phyloP scores from a whole-genome alignment of 2,113 vertebrate genomes.

The Microcebus ravelobensis region DNA sequence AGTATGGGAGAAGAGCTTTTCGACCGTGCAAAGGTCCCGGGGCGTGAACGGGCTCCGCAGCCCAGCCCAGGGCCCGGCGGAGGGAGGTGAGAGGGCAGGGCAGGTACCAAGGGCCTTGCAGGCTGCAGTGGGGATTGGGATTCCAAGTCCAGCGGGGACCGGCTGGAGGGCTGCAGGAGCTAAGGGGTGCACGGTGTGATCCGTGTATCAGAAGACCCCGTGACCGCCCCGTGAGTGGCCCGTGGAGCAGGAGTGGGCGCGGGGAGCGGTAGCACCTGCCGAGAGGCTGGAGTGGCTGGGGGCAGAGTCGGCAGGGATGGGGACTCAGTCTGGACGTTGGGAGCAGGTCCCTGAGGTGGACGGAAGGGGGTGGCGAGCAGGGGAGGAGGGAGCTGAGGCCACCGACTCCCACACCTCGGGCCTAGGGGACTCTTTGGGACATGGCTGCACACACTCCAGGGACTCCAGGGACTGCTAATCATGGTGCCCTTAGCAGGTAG shows the following conservation, averaged over 20 bases:
- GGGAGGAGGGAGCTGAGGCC: rapidly evolving
- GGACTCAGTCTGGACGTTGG: too few species aligned
- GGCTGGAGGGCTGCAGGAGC: background rate
- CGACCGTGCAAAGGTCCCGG: background rate
- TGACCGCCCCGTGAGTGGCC: rapidly evolving
- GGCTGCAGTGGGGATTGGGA: rapidly evolving
- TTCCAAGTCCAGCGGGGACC: background rate
- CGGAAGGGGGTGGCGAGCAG: rapidly evolving
- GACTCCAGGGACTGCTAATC: too few species aligned
- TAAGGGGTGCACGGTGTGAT: rapidly evolving
- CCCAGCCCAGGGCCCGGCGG: background rate
- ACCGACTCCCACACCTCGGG: background rate
- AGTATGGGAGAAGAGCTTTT: background rate
- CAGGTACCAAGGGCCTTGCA: too few species aligned
- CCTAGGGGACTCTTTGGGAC: background rate
- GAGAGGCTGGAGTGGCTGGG: rapidly evolving
- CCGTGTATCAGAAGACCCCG: rapidly evolving
- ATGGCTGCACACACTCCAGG: rapidly evolving
- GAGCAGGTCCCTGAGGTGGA: too few species aligned
- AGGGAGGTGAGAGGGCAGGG: rapidly evolving
- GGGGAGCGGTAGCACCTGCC: too few species aligned
- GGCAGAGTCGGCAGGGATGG: rapidly evolving
- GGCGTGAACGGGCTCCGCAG: background rate
- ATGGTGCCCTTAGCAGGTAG: background rate
- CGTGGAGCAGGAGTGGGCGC: rapidly evolving